phyloP scores from a whole-genome alignment of 2,888 invertebrate species.

The Aphodius sticticus region DNA sequence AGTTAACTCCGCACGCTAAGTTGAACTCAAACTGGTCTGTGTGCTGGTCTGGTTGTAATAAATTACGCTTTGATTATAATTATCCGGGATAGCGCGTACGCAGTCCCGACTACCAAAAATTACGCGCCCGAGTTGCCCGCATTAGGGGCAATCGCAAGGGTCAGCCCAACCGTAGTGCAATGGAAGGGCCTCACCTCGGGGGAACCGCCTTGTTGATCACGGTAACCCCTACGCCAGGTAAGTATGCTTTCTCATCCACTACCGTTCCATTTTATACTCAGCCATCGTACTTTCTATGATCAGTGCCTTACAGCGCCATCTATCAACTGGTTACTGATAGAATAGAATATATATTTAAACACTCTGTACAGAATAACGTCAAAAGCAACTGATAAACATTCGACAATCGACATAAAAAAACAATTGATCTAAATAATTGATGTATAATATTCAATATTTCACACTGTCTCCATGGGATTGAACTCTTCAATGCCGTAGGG shows the following conservation, averaged over 20 bases:
- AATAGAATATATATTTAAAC: too few species aligned
- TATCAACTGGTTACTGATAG: neutral
- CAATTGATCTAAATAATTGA: too few species aligned
- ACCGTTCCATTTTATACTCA: neutral
- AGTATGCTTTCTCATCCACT: constrained; percentile 47
- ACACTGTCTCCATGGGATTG: too few species aligned
- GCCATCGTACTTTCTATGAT: neutral
- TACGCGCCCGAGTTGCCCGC: constrained; percentile 71
- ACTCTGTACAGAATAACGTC: too few species aligned
- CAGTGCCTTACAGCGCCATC: neutral
- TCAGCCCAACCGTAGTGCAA: constrained; percentile 77
- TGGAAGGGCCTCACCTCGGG: constrained; percentile 70
- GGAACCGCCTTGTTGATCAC: constrained; percentile 71
- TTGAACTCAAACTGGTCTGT: too few species aligned
- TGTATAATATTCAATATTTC: too few species aligned
- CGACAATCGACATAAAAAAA: too few species aligned
- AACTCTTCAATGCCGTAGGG: too few species aligned
- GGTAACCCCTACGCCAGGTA: constrained; percentile 64
- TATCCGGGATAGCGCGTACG: constrained; percentile 64
- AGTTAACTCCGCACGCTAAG: too few species aligned
- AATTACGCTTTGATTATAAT: neutral
- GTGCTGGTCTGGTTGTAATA: neutral
- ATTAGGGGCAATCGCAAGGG: constrained; percentile 76
- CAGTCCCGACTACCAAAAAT: constrained; percentile 69
- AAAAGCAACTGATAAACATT: too few species aligned